Evolutionary conservation across 2,797 vertebrate genomes (phyloP), one percentile per base, ranked within the genome.

Genomic region (Phrynocephalus vlangalii): DNA sequence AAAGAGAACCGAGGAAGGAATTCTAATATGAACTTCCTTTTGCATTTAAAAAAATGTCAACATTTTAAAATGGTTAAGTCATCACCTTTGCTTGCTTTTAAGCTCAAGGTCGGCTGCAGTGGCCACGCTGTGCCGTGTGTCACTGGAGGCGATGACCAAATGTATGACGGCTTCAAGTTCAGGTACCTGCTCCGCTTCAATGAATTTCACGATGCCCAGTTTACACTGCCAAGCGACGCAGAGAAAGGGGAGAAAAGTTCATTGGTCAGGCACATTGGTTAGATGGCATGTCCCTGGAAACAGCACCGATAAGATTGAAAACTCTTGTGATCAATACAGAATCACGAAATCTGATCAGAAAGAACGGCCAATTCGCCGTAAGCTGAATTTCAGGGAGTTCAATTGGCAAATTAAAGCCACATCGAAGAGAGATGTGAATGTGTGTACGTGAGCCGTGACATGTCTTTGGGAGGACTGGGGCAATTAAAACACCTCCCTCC

Each of bases 51-150:
- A 76, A 84, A 63, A 76, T 86, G 5, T 56, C 71, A 0, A 2
- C 2, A 78, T 82, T 82, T 81, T 52, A 66, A 86, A 44, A 6
- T 79, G 22, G 1, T 44, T 16, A 84, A n/a, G 67, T 0, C 16
- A 87, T 79, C 92, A 99, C 99, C 99, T 99, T 93, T 99, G 99
- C 91, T 99, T 99, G 97, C 99, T 99, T 94, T 98, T 99, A 82
- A 99, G 95, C 90, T 99, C 99, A 91, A 99, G 97, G 91, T 99
- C 99, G 13, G 99, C 99, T 22, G 99, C 99, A 0, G 99, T 99
- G 38, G 99, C 99, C 73, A 99, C 99, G 16, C 98, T 97, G 92
- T 99, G 99, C 85, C 98, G 96, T 15, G 99, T 99, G 95, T 99
- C 99, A 60, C 99, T 99, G 82, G 99, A 99, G 1, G 99, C 99